These are phyloP conservation scores for Junonia oenone DNA, from an alignment of 2,888 invertebrate species.

Conservation along the genomic window DNA sequence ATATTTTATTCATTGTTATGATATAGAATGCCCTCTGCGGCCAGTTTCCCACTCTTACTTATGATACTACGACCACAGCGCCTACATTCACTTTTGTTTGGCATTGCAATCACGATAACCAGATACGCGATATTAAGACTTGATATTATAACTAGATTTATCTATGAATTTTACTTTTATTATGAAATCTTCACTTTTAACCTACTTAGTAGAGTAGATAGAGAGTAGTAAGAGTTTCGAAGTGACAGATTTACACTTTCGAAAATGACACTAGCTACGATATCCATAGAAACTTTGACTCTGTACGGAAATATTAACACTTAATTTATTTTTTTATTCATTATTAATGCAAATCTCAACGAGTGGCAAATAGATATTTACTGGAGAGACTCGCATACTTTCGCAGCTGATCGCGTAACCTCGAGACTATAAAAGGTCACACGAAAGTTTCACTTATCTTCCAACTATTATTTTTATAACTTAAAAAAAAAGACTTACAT, in stretches of 20 bases:
- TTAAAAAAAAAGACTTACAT: conserved; percentile 17
- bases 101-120: conserved; percentile 36
- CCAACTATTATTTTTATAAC: neutral
- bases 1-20: conserved; percentile 19
- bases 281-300: neutral
- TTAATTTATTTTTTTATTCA: neutral
- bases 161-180: conserved; percentile 2
- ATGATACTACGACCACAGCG: conserved; percentile 40
- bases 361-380: conserved; percentile 7
- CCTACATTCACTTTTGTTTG: conserved; percentile 75
- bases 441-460: conserved; percentile 7
- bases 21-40: conserved; percentile 11
- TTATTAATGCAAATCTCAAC: neutral
- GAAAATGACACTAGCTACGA: conserved; percentile 30
- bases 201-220: conserved; percentile 26
- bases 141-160: neutral
- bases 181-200: conserved; percentile 22
- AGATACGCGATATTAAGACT: conserved; percentile 12
- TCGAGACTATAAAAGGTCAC: conserved; percentile 35
- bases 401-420: conserved; percentile 62
- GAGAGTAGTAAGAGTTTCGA: conserved; percentile 22
- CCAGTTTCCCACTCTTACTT: conserved; percentile 50
- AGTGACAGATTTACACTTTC: conserved; percentile 34
- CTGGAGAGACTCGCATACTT: conserved; percentile 43
- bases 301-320: neutral